Conservation (phyloP, 2,888 invertebrate genomes). For the Amiota minor region DNA sequence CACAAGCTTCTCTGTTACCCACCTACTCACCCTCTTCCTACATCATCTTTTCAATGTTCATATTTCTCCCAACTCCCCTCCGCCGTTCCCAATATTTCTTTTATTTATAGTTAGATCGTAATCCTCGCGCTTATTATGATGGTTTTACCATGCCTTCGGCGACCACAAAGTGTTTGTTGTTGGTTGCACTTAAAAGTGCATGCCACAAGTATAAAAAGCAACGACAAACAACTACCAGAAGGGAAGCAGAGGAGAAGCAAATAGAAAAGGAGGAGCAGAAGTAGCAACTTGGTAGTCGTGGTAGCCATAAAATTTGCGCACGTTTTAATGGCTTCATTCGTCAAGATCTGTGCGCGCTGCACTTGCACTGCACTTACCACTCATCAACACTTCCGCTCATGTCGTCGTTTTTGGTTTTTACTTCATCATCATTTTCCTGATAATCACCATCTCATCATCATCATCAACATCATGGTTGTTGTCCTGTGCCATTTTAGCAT, state of each 20-base stretch:
- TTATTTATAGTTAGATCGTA: no score
- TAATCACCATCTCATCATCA: neutral
- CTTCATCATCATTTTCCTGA: neutral
- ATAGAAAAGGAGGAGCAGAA: neutral
- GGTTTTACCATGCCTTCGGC: constrained; percentile 1
- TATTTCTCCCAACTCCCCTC: neutral
- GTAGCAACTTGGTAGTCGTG: neutral
- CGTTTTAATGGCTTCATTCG: constrained; percentile 25
- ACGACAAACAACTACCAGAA: constrained; percentile 5
- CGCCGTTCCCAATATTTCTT: neutral
- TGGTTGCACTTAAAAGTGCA: constrained; percentile 26
- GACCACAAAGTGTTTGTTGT: constrained; percentile 19
- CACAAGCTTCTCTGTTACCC: constrained; percentile 2
- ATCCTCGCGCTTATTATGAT: no score
- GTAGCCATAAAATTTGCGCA: constrained; percentile 16
- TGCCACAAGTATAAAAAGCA: constrained; percentile 13
- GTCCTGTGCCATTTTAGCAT: neutral
- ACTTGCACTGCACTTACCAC: neutral
- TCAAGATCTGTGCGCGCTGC: neutral
- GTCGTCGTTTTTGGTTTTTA: constrained; percentile 1
- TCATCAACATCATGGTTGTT: neutral
- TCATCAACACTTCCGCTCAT: neutral
- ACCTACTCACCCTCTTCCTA: neutral
- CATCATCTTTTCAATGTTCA: neutral
- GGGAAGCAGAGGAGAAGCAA: neutral